Percentiles rank a stretch among this genome's conserved stretches.
These are phyloP conservation scores for Drosophila albomicans DNA, from an alignment of 1,140 invertebrate genomes.

Conservation along the genomic window DNA sequence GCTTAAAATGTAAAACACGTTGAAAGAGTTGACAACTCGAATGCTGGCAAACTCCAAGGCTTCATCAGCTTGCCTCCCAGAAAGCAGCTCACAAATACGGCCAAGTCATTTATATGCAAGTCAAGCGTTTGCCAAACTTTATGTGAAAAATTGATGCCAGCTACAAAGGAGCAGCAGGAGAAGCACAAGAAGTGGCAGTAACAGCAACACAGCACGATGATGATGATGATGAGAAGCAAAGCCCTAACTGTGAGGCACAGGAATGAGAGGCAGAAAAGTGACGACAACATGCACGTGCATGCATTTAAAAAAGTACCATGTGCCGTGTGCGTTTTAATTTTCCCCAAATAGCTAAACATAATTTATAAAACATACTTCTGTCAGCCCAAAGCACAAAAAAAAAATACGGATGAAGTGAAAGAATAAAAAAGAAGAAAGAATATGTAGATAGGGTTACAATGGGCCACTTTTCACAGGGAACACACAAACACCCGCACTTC, in stretches of 20 bases:
- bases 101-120: constrained; percentile 82
- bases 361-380: constrained; percentile 71
- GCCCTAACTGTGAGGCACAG: background rate
- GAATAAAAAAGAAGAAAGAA: constrained; percentile 26
- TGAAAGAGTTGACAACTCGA: constrained; percentile 81
- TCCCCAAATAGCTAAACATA: constrained; percentile 74
- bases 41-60: constrained; percentile 46
- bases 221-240: constrained; percentile 22
- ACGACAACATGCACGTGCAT: constrained; percentile 73
- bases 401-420: background rate
- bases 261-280: constrained; percentile 23
- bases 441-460: constrained; percentile 25
- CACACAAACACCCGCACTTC: constrained; percentile 22
- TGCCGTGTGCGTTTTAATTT: constrained; percentile 77
- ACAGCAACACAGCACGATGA: constrained; percentile 5
- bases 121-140: constrained; percentile 81
- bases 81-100: constrained; percentile 42
- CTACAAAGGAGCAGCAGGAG: constrained; percentile 43
- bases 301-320: constrained; percentile 73
- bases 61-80: constrained; percentile 34
- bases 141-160: constrained; percentile 81
- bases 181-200: constrained; percentile 18
- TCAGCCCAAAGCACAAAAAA: constrained; percentile 9
- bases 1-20: constrained; percentile 79
- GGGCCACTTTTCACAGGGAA: constrained; percentile 17